Evolutionary conservation across 1,140 invertebrate genomes (phyloP).

Genomic region (Ectropis grisescens): DNA sequence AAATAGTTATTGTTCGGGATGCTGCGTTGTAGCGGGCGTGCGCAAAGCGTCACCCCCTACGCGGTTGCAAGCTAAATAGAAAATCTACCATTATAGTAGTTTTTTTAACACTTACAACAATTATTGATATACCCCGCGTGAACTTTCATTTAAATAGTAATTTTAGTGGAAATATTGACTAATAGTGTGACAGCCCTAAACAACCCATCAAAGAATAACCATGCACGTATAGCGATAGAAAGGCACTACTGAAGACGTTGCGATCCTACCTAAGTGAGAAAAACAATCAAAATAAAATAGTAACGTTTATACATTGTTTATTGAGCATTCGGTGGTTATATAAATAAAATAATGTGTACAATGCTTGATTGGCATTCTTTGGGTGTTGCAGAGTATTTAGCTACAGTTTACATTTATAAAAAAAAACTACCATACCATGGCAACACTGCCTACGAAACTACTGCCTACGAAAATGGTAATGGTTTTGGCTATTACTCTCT

Average conservation of each 20-base stretch:
- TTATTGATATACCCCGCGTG: too few species aligned
- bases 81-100: conserved; percentile 21
- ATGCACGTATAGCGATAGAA: conserved; percentile 6
- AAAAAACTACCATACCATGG: too few species aligned
- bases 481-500: too few species aligned
- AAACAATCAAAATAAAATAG: too few species aligned
- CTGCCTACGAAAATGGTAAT: too few species aligned
- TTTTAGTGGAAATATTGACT: too few species aligned
- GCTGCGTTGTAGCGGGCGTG: conserved; percentile 28
- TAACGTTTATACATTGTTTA: too few species aligned
- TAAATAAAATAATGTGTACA: background rate
- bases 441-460: too few species aligned
- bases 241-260: conserved; percentile 21
- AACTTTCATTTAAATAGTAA: too few species aligned
- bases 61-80: conserved; percentile 11
- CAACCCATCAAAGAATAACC: too few species aligned
- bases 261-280: conserved; percentile 1
- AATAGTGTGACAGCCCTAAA: too few species aligned
- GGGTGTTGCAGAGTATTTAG: conserved; percentile 5
- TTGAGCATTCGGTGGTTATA: conserved; percentile 1
- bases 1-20: conserved; percentile 47
- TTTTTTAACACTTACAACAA: conserved; percentile 2
- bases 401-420: too few species aligned
- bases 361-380: conserved; percentile 2
- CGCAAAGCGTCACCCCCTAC: conserved; percentile 22